Evolutionary conservation across 2,797 vertebrate species (phyloP).

Genomic region (Pangasius sanitwongsei): DNA sequence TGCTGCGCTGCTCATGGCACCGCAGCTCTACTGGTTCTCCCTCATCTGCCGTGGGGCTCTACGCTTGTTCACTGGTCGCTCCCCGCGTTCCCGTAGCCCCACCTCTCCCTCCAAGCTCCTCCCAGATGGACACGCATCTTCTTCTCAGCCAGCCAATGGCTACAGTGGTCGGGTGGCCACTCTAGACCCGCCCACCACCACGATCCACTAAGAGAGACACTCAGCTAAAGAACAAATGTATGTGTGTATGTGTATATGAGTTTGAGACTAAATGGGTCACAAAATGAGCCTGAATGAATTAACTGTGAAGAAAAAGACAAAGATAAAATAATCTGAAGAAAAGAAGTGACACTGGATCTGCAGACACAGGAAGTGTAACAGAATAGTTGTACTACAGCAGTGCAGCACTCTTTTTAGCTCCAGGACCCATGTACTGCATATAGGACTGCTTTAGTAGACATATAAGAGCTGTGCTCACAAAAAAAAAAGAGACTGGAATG

Average conservation of each 20-base stretch:
- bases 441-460: conserved; percentile 43
- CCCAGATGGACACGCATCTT: conserved; percentile 56
- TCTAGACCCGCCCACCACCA: conserved; percentile 64
- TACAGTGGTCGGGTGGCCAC: conserved; percentile 70
- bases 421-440: conserved; percentile 33
- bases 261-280: conserved; percentile 8
- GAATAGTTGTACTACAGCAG: conserved; percentile 27
- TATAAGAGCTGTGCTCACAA: conserved; percentile 17
- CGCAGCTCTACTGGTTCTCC: conserved; percentile 90
- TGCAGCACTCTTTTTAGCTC: conserved; percentile 16
- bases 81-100: conserved; percentile 60
- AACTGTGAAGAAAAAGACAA: conserved; percentile 33
- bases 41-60: conserved; percentile 86
- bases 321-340: neutral
- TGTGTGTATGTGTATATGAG: neutral
- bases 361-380: conserved; percentile 15
- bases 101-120: conserved; percentile 52
- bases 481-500: neutral
- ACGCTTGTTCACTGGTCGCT: conserved; percentile 60
- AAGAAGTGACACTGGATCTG: neutral
- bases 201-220: conserved; percentile 68
- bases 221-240: neutral
- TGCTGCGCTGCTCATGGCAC: conserved; percentile 81
- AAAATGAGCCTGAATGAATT: conserved; percentile 50
- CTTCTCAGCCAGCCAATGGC: conserved; percentile 74